These are phyloP conservation scores for Aspiorhynchus laticeps DNA, from an alignment of 2,113 vertebrate genomes.

Conservation along the genomic window DNA sequence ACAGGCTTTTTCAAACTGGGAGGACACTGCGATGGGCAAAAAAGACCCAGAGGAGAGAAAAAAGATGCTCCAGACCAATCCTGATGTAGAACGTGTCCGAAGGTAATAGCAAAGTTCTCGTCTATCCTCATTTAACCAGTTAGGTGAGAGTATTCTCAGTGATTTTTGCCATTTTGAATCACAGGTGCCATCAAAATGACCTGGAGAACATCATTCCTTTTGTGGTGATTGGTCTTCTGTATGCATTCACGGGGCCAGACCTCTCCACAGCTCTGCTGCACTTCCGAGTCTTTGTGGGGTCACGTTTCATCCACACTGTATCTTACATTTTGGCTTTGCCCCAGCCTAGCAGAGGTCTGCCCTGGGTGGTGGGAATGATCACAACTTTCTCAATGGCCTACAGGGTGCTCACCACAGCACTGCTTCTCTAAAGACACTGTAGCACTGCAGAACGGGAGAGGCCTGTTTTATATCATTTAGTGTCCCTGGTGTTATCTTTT, in stretches of 20 bases:
- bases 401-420: constrained; percentile 66
- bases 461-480: not conserved
- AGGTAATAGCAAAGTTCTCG: constrained; percentile 69
- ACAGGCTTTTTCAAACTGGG: constrained; percentile 81
- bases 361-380: constrained; percentile 70
- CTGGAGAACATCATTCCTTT: constrained; percentile 92
- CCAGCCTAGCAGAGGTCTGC: constrained; percentile 83
- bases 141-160: not conserved
- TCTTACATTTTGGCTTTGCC: constrained; percentile 80
- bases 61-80: constrained; percentile 70
- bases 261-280: constrained; percentile 81
- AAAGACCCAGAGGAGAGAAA: constrained; percentile 74
- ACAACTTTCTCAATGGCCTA: constrained; percentile 85
- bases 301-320: constrained; percentile 81
- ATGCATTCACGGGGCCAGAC: constrained; percentile 80
- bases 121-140: not conserved
- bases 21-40: constrained; percentile 72
- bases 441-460: not conserved
- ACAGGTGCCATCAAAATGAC: constrained; percentile 91
- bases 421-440: constrained; percentile 46
- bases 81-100: constrained; percentile 80
- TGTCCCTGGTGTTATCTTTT: not conserved
- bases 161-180: not conserved
- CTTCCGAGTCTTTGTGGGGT: constrained; percentile 83
- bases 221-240: constrained; percentile 84